Base-by-base conservation (phyloP, 2,113 vertebrate genomes). In the Hippocampus barbouri region DNA sequence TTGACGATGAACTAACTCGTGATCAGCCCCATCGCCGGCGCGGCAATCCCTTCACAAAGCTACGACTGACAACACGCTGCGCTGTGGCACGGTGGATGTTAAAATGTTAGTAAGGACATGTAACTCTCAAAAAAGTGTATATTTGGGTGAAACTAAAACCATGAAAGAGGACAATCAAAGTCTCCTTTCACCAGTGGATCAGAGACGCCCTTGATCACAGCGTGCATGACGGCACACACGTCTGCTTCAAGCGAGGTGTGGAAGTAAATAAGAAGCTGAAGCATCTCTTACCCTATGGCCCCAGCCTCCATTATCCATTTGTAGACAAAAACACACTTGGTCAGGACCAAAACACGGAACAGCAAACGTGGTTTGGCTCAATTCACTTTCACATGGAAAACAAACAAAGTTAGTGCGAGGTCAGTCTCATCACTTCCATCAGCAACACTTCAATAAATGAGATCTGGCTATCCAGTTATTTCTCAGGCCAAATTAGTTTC, bases 251-350 rank as follows among this genome's bases (percentile, higher is more conserved):
- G 5, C 34, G 6, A 38, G 34, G 34, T 38, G 34, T 38, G 34
- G 34, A 38, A 38, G 34, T 38, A 38, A 38, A 38, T 5, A 38
- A 38, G 34, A 38, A 38, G 34, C 34, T 38, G 34, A 6, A 38
- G 34, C 34, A 38, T 38, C 68, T 91, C 96, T 94, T 91, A 98
- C 97, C 95, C 94, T 95, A 95, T 95, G 94, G 87, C 94, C 96
- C 96, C 95, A 98, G 94, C 96, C 96, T 94, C 97, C 97, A 98
- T 98, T 98, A 94, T 99, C 96, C 97, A 99, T 98, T 94, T 95
- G 94, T 89, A 86, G 86, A 87, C 41, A 70, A 87, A 75, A 75
- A 72, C 66, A 74, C 77, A 72, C 87, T 81, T 85, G 83, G 83
- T 72, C 79, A 70, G 77, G 85, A 81, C 76, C 82, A 85, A 83